Percentiles rank a stretch among this genome's conserved stretches.
These are phyloP conservation scores for Montipora capricornis DNA, from an alignment of 64 coral and sea anemone genomes.

Conservation along the genomic window DNA sequence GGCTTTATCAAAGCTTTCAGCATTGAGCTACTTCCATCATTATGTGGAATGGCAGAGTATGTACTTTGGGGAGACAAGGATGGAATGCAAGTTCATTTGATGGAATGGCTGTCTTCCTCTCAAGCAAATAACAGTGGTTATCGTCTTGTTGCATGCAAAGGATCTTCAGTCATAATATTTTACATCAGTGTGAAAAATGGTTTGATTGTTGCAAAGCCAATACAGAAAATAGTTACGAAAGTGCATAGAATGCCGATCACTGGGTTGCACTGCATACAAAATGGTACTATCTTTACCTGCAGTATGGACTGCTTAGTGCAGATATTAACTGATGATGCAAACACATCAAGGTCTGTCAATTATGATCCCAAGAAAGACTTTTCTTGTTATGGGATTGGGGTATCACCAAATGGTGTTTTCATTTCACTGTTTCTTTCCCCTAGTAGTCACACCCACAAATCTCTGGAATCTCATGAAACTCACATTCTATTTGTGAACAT, in stretches of 20 bases:
- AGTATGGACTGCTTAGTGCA: slow-evolving; percentile 36
- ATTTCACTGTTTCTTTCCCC: neutral
- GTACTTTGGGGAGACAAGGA: slow-evolving; percentile 47
- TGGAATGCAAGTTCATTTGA: slow-evolving; percentile 14
- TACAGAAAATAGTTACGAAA: neutral
- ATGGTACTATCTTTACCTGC: slow-evolving; percentile 11
- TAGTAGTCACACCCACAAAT: slow-evolving; percentile 1
- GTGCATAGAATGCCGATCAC: slow-evolving; percentile 24
- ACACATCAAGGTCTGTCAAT: neutral
- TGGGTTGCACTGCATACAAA: slow-evolving; percentile 6
- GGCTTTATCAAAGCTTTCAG: slow-evolving; percentile 16
- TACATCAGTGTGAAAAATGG: neutral
- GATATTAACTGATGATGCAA: neutral
- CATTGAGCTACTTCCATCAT: slow-evolving; percentile 1
- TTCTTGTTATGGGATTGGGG: slow-evolving; percentile 10
- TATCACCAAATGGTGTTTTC: neutral
- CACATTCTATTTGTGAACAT: slow-evolving; percentile 25
- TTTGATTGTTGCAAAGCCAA: neutral
- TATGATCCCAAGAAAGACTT: slow-evolving; percentile 13
- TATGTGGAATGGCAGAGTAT: slow-evolving; percentile 20
- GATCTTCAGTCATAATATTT: slow-evolving; percentile 35
- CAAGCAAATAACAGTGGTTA: neutral
- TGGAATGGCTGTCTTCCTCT: neutral
- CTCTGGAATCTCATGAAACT: slow-evolving; percentile 23
- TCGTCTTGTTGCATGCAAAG: slow-evolving; percentile 17